Percentiles rank a stretch among this genome's conserved stretches.
Evolutionary conservation across 2,113 vertebrate genomes (phyloP).

Genomic region (Vanacampus margaritifer): DNA sequence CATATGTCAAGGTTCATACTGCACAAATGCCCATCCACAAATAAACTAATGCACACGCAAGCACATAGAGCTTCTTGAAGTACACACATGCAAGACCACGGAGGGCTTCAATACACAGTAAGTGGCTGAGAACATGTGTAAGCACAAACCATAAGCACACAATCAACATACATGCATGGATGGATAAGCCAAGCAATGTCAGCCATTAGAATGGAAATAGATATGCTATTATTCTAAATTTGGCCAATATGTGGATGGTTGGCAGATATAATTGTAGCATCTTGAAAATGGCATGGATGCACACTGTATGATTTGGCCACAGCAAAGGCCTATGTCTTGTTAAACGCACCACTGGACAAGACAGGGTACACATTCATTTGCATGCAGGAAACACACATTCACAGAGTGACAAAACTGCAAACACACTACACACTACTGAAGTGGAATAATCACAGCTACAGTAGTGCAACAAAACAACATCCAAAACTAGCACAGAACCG

Average conservation of each 20-base stretch:
- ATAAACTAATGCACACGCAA: constrained; percentile 12
- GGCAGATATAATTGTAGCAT: constrained; percentile 68
- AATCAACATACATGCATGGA: constrained; percentile 62
- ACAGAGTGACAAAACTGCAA: constrained; percentile 22
- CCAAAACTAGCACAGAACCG: constrained; percentile 37
- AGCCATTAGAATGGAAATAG: constrained; percentile 74
- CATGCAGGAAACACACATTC: constrained; percentile 41
- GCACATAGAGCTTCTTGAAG: neutral
- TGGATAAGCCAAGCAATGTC: constrained; percentile 70
- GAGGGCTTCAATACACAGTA: constrained; percentile 41
- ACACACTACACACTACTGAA: constrained; percentile 43
- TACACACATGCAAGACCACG: constrained; percentile 26
- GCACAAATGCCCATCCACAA: constrained; percentile 20
- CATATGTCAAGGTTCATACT: constrained; percentile 18
- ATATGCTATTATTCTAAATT: constrained; percentile 68
- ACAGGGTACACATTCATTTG: constrained; percentile 66
- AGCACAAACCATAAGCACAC: constrained; percentile 48
- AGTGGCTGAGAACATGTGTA: constrained; percentile 50
- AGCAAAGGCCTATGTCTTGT: constrained; percentile 62
- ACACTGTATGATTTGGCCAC: constrained; percentile 65
- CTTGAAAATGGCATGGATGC: constrained; percentile 67
- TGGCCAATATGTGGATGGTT: constrained; percentile 61
- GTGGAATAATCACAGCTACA: constrained; percentile 35
- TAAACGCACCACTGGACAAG: constrained; percentile 62
- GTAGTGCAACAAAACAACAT: constrained; percentile 26